Evolutionary conservation across 2,797 vertebrate genomes (phyloP).

Genomic region (Ctenopoma kingsleyae): DNA sequence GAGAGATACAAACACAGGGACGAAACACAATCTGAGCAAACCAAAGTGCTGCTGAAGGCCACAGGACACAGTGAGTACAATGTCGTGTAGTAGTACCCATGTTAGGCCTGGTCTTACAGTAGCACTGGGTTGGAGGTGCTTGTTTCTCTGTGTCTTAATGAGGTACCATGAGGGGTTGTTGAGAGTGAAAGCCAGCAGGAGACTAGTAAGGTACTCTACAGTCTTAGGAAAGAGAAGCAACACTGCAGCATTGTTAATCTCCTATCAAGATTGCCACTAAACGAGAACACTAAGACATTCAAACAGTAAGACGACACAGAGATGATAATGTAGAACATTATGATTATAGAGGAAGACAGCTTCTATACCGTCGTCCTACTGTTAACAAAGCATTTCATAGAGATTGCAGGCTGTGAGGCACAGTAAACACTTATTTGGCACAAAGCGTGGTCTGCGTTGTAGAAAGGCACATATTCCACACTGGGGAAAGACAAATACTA

Average conservation of each 20-base stretch:
- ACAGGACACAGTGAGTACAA: slow-evolving; percentile 41
- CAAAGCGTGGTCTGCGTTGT: slow-evolving; percentile 21
- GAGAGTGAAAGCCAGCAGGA: slow-evolving; percentile 73
- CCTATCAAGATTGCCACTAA: slow-evolving; percentile 48
- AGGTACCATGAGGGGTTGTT: slow-evolving; percentile 78
- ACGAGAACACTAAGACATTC: slow-evolving; percentile 30
- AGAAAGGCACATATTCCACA: slow-evolving; percentile 20
- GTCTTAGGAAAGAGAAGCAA: slow-evolving; percentile 54
- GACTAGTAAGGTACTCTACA: slow-evolving; percentile 57
- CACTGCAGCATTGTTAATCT: slow-evolving; percentile 58
- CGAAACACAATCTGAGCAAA: slow-evolving; percentile 35
- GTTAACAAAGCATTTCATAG: slow-evolving; percentile 17
- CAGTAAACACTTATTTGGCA: slow-evolving; percentile 45
- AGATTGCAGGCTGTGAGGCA: slow-evolving; percentile 36
- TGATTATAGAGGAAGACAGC: slow-evolving; percentile 39
- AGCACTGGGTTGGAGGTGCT: slow-evolving; percentile 61
- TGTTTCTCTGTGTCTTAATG: slow-evolving; percentile 78
- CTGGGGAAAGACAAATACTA: slow-evolving; percentile 15
- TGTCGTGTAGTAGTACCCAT: slow-evolving; percentile 11
- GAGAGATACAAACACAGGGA: slow-evolving; percentile 13
- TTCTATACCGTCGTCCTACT: slow-evolving; percentile 24
- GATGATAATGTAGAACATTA: slow-evolving; percentile 34
- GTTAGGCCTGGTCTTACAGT: slow-evolving; percentile 53
- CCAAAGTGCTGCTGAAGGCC: slow-evolving; percentile 51
- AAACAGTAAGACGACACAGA: slow-evolving; percentile 18